Base-by-base conservation (phyloP, 2,888 invertebrate species). In the Linnaemya vulpina region DNA sequence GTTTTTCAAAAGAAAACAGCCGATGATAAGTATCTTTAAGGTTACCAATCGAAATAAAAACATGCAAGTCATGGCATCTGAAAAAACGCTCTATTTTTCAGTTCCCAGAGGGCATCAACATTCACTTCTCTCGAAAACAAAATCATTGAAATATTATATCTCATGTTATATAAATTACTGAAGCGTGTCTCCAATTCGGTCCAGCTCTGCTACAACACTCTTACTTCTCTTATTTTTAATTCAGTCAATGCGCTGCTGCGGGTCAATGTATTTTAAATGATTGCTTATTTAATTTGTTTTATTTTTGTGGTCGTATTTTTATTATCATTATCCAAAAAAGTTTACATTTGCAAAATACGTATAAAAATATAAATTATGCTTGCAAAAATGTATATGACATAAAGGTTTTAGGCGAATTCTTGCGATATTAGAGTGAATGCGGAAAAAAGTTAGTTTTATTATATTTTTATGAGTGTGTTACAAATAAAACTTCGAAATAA, bases 181-280 rank as follows among this genome's bases (percentile, higher is more conserved):
- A 43, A 76, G 65, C n/a, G 55, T 55, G 35, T 46, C 13, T 2
- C 4, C 43, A 35, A 76, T 43, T 76, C 76, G 76, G 46, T 20
- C 43, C 55, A 43, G 17, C 7, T 15, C 53, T 15, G 5, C 60
- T 51, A 38, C 15, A 62, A 25, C 11, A 51, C 8, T 22, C 22
- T 58, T 49, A 20, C 22, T 65, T 53, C 35, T 55, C 30, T 25
- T 30, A 35, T 63, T 73, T 55, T 53, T 71, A 46, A 53, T 79
- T 79, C 58, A 67, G 40, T 53, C 30, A 71, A 53, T 68, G 35
- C 30, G 60, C 51, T 40, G 49, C 74, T 62, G 51, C 60, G 35
- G 84, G 84, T 84, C 80, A 84, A 77, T 81, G 84, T 73, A 84
- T 84, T 73, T 55, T 77, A 84, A 84, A 81, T 62, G 67, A 77